phyloP scores from a whole-genome alignment of 2,888 invertebrate genomes.

The Pyrgus malvae region DNA sequence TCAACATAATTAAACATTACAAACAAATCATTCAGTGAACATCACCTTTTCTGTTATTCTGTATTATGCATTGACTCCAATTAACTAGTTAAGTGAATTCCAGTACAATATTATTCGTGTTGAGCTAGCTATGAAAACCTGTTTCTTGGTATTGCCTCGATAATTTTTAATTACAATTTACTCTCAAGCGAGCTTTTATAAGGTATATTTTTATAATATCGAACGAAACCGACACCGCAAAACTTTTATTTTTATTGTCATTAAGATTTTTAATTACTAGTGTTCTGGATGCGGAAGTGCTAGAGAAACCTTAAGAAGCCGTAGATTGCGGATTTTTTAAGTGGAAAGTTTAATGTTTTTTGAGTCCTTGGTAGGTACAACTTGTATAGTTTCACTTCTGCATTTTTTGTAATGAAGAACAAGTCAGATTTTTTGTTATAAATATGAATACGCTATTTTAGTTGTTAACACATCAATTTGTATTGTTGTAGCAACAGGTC shows the following conservation, averaged over 20 bases:
- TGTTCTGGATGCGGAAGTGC: constrained; percentile 29
- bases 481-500: too few species aligned
- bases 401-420: not conserved
- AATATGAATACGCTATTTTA: too few species aligned
- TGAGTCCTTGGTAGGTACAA: constrained; percentile 29
- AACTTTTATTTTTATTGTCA: constrained; percentile 1
- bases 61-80: constrained; percentile 21
- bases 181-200: constrained; percentile 6
- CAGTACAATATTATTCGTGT: constrained; percentile 25
- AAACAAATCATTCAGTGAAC: not conserved
- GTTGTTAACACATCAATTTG: too few species aligned
- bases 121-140: constrained; percentile 10
- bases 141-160: constrained; percentile 9
- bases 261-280: constrained; percentile 9
- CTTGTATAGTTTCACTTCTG: constrained; percentile 22
- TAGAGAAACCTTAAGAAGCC: constrained; percentile 29
- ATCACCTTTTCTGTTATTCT: not conserved
- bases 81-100: constrained; percentile 31
- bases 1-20: too few species aligned
- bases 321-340: constrained; percentile 29
- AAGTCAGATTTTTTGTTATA: not conserved
- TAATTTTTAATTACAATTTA: constrained; percentile 17
- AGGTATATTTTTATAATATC: not conserved
- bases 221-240: constrained; percentile 3
- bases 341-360: constrained; percentile 31